phyloP scores from a whole-genome alignment of 2,797 vertebrate genomes.

The Notoglanidium macrostoma region DNA sequence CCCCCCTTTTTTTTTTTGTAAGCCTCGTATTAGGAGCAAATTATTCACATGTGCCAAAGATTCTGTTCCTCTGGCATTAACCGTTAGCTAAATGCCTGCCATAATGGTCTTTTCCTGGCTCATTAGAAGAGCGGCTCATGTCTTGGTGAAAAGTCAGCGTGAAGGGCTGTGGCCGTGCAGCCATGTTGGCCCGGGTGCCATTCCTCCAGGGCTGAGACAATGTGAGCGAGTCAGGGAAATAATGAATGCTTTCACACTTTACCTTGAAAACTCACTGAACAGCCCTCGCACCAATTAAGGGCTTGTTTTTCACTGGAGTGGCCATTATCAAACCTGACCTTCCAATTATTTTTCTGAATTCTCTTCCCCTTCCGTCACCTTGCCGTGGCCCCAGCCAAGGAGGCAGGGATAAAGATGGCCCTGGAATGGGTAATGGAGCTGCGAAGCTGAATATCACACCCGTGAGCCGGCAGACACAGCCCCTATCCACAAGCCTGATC shows the following conservation, averaged over 20 bases:
- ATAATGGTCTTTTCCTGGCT: conserved; percentile 69
- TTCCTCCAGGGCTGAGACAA: conserved; percentile 57
- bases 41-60: conserved; percentile 38
- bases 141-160: conserved; percentile 54
- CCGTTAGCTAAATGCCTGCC: conserved; percentile 44
- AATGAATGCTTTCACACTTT: conserved; percentile 82
- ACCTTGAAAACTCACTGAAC: conserved; percentile 75
- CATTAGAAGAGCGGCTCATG: conserved; percentile 67
- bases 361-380: conserved; percentile 71
- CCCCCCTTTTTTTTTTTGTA: not conserved
- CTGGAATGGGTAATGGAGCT: conserved; percentile 68
- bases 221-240: conserved; percentile 65
- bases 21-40: conserved; percentile 21
- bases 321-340: conserved; percentile 82
- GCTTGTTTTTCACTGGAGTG: conserved; percentile 72
- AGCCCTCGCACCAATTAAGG: conserved; percentile 78
- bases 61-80: conserved; percentile 54
- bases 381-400: conserved; percentile 55
- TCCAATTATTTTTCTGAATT: conserved; percentile 83
- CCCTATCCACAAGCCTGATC: conserved; percentile 32
- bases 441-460: conserved; percentile 50
- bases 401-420: conserved; percentile 60
- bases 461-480: conserved; percentile 50
- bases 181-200: conserved; percentile 57
- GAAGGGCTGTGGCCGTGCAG: conserved; percentile 54